phyloP scores from a whole-genome alignment of 2,888 invertebrate species.

The Melanostoma mellinum region DNA sequence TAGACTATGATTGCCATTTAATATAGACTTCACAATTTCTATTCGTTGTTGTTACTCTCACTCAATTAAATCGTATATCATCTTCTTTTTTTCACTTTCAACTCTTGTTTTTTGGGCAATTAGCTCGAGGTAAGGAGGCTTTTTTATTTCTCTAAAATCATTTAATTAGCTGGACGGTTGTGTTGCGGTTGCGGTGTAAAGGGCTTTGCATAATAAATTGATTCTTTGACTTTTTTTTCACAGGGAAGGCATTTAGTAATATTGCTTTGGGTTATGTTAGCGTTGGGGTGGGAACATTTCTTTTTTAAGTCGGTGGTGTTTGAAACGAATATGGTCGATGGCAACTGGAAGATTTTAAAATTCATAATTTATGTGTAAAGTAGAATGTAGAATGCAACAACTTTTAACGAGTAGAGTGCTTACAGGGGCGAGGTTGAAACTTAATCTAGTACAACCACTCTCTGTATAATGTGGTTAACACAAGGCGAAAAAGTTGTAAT shows the following conservation, averaged over 20 bases:
- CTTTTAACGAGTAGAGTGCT: conserved; percentile 10
- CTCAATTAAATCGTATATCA: conserved; percentile 1
- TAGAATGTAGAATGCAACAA: neutral
- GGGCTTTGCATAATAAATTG: conserved; percentile 4
- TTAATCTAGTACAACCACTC: too few species aligned
- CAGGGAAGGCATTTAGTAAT: conserved; percentile 26
- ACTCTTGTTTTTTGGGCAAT: neutral
- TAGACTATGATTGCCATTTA: conserved; percentile 54
- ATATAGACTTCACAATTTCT: conserved; percentile 31
- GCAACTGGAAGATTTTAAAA: neutral
- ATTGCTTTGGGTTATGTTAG: conserved; percentile 12
- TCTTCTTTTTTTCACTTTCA: conserved; percentile 11
- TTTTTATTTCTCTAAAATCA: neutral
- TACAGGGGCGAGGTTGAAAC: neutral
- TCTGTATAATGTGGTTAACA: too few species aligned
- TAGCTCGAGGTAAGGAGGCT: neutral
- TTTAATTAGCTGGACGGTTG: conserved; percentile 22
- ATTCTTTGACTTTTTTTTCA: conserved; percentile 1
- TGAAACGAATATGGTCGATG: neutral
- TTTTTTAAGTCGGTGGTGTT: neutral
- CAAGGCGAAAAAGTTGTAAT: too few species aligned
- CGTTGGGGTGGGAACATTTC: neutral
- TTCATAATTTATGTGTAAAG: neutral
- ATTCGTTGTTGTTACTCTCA: conserved; percentile 35
- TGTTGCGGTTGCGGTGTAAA: neutral